Conservation (phyloP, 2,797 vertebrate species). For the Intellagama lesueurii region DNA sequence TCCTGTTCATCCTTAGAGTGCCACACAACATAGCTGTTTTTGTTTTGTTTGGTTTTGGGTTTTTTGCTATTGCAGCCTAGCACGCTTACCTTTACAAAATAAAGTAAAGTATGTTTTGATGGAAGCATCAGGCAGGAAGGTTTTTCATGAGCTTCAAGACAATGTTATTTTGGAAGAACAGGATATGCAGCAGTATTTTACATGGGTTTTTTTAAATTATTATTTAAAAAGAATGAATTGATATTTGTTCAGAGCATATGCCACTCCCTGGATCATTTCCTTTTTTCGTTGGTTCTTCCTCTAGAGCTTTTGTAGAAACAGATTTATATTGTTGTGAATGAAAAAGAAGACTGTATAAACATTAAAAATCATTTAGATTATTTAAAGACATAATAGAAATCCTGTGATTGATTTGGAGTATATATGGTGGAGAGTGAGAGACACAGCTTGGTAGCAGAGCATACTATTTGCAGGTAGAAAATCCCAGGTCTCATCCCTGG, state of each 20-base stretch:
- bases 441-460: neutral
- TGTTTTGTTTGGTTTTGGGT: neutral
- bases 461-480: neutral
- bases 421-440: neutral
- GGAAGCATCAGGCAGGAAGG: neutral
- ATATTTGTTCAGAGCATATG: neutral
- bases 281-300: neutral
- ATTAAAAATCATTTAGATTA: neutral
- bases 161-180: constrained; percentile 3
- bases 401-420: neutral
- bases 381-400: neutral
- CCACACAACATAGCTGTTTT: neutral
- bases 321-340: neutral
- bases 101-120: neutral
- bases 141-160: neutral
- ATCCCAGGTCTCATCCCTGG: neutral
- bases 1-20: neutral
- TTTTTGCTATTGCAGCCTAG: neutral
- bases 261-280: neutral
- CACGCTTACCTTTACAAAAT: neutral
- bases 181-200: neutral
- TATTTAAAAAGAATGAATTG: neutral
- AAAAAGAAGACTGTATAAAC: constrained; percentile 1
- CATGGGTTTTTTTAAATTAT: constrained; percentile 14
- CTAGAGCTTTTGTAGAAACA: neutral